These are phyloP conservation scores for Coptodon rendalli DNA, from an alignment of 2,113 vertebrate species.

Conservation along the genomic window DNA sequence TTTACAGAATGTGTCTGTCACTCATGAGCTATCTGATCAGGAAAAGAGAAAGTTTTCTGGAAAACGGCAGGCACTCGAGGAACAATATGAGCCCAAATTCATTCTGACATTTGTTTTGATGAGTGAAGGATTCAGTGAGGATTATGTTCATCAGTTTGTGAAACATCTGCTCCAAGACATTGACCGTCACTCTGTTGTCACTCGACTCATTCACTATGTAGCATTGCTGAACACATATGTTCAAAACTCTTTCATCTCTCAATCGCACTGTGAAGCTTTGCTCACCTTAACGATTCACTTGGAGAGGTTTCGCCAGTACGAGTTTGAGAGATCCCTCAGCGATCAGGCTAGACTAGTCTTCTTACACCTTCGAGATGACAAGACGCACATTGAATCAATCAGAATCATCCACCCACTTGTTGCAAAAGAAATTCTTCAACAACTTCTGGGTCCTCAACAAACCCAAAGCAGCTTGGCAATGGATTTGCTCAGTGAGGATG, in stretches of 20 bases:
- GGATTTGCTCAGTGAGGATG: conserved; percentile 63
- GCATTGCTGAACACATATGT: conserved; percentile 80
- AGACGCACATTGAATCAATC: conserved; percentile 67
- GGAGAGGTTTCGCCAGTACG: conserved; percentile 35
- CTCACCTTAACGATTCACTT: conserved; percentile 32
- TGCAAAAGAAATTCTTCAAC: conserved; percentile 78
- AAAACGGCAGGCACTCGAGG: conserved; percentile 59
- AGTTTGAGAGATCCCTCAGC: conserved; percentile 66
- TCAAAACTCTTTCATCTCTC: conserved; percentile 76
- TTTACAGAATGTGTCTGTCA: conserved; percentile 75
- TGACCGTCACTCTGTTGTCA: conserved; percentile 52
- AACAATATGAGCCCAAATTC: conserved; percentile 55
- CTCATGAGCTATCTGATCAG: conserved; percentile 70
- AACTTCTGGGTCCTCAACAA: conserved; percentile 61
- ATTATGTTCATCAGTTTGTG: conserved; percentile 67
- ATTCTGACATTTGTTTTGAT: conserved; percentile 82
- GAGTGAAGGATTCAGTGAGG: conserved; percentile 69
- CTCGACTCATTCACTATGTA: conserved; percentile 69
- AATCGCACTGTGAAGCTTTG: conserved; percentile 81
- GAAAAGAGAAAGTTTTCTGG: conserved; percentile 71
- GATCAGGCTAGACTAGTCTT: conserved; percentile 76
- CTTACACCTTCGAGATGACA: conserved; percentile 73
- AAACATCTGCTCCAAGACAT: conserved; percentile 67
- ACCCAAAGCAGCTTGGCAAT: conserved; percentile 72
- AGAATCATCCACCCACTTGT: conserved; percentile 79